phyloP scores from a whole-genome alignment of 2,888 invertebrate genomes.

The Harmothoe impar region DNA sequence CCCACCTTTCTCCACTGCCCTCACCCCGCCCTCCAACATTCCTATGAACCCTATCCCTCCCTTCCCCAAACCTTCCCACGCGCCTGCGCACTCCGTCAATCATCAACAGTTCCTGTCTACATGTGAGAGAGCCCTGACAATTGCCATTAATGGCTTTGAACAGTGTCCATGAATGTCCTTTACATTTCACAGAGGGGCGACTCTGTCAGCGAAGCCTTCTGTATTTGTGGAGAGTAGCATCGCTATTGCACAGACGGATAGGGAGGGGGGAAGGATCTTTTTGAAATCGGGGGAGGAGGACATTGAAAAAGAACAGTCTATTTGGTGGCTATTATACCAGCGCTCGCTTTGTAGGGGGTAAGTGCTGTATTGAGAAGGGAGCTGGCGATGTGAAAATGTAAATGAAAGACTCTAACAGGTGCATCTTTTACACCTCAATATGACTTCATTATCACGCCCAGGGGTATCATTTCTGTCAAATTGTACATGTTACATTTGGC shows the following conservation, averaged over 20 bases:
- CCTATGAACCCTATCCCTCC: no score
- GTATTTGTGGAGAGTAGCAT: background rate
- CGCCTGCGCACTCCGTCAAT: background rate
- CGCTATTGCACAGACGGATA: background rate
- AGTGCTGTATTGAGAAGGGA: conserved; percentile 28
- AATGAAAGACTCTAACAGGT: conserved; percentile 55
- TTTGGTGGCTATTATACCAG: conserved; percentile 37
- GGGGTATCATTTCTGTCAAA: conserved; percentile 55
- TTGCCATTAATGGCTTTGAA: conserved; percentile 1
- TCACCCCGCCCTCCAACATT: no score
- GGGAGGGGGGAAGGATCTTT: background rate
- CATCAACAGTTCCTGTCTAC: conserved; percentile 20
- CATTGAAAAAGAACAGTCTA: conserved; percentile 60
- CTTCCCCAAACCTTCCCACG: no score
- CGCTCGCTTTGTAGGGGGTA: conserved; percentile 13
- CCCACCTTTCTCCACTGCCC: no score
- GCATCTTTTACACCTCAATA: conserved; percentile 43
- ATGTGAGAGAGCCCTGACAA: background rate
- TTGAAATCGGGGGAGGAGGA: background rate
- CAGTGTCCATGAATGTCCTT: conserved; percentile 1
- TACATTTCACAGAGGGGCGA: background rate
- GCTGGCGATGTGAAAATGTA: conserved; percentile 25
- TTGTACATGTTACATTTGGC: conserved; percentile 51
- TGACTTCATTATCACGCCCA: conserved; percentile 42
- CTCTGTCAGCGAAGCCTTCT: background rate